A percentile compares a stretch with the other conserved stretches of the same genome.
phyloP scores from a whole-genome alignment of 2,113 vertebrate species.

The Cheilinus undulatus region DNA sequence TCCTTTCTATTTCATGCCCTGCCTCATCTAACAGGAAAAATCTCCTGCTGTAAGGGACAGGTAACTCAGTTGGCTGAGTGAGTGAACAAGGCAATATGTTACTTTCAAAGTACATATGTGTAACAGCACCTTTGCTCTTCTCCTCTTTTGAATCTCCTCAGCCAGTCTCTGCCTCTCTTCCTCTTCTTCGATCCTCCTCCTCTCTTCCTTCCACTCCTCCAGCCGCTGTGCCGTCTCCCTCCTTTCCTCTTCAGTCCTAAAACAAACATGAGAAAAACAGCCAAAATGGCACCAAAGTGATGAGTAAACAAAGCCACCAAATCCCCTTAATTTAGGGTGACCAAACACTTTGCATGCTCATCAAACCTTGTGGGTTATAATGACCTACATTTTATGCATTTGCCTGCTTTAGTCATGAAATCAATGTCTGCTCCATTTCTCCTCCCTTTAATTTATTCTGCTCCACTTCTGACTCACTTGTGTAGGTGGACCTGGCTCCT shows the following conservation, averaged over 20 bases:
- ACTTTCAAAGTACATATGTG: not conserved
- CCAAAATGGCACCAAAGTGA: not conserved
- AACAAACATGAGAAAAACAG: not conserved
- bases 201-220: conserved; percentile 87
- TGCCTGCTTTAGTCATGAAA: not conserved
- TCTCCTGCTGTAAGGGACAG: no score
- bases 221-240: conserved; percentile 72
- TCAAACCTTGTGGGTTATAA: not conserved
- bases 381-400: conserved; percentile 1
- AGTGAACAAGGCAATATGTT: no score
- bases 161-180: conserved; percentile 79
- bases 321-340: not conserved
- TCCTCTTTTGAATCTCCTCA: conserved; percentile 82
- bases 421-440: not conserved
- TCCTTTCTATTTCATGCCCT: no score
- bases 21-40: no score
- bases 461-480: conserved; percentile 54
- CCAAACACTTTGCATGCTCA: not conserved
- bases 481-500: conserved; percentile 73
- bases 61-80: no score
- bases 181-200: conserved; percentile 75
- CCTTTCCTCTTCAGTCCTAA: conserved; percentile 81
- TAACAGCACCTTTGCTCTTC: conserved; percentile 61
- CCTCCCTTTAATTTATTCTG: not conserved
- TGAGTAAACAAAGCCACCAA: not conserved